Evolutionary conservation across 2,113 vertebrate species (phyloP), one percentile per base, ranked within the genome.

Genomic region (Halichoeres trimaculatus): DNA sequence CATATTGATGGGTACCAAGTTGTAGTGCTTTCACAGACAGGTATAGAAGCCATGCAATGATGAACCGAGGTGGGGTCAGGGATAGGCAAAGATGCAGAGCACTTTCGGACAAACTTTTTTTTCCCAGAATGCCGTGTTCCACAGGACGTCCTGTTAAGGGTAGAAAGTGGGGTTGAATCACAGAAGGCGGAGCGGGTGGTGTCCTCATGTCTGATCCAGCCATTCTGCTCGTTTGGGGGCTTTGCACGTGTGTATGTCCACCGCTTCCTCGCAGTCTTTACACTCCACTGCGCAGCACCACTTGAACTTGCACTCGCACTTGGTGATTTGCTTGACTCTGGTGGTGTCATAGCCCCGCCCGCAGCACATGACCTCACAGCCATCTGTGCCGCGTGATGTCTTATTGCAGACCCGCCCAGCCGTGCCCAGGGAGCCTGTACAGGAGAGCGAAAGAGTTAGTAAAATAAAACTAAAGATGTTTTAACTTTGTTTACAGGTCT

Each of bases 281-380:
- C 98, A 99, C 88, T 96, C 96, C 80, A 99, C 98, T 0, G 97
- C 95, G 54, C 98, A 99, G 91, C 96, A 98, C 96, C 95, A 97
- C 87, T 97, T 96, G 92, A 97, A 98, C 92, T 97, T 98, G 94
- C 96, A 99, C 92, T 97, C 97, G 47, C 96, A 99, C 93, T 98
- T 96, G 78, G 94, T 97, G 92, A 96, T 84, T 13, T 96, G 95
- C 1, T 94, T 96, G 73, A 96, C 93, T 38, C 96, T 94, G 0
- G 95, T 98, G 69, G 98, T 99, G 94, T 99, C 98, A 6, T 99
- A 99, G 24, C 98, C 98, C 36, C 98, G 93, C 23, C 98, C 98
- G 7, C 98, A 99, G 91, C 98, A 99, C 98, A 99, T 99, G 88
- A 99, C 96, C 90, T 99, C 98, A 16, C 98, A 99, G 50, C 97